Conservation (phyloP, 2,888 invertebrate genomes). For the Apamea sordens region DNA sequence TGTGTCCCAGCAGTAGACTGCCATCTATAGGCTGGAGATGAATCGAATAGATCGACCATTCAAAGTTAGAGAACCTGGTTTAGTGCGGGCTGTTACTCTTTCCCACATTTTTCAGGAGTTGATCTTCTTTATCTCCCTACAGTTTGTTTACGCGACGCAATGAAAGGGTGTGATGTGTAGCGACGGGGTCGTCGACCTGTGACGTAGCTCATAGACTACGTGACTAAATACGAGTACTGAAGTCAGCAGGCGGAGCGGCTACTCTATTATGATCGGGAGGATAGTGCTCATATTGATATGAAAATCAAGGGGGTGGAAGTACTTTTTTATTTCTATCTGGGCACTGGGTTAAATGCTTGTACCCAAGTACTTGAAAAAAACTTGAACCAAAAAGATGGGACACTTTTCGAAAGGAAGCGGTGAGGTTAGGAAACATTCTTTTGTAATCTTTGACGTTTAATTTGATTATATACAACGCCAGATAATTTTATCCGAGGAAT, state of each 20-base stretch:
- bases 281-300: neutral
- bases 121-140: constrained; percentile 25
- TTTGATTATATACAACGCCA: neutral
- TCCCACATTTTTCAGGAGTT: neutral
- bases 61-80: neutral
- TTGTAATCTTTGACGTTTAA: neutral
- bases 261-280: constrained; percentile 9
- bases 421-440: neutral
- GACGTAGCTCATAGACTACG: constrained; percentile 46
- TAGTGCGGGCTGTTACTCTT: neutral
- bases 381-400: neutral
- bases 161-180: constrained; percentile 54
- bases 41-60: neutral
- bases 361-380: neutral
- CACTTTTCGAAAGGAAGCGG: neutral
- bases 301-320: neutral
- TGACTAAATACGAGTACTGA: constrained; percentile 30
- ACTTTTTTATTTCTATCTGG: neutral
- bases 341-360: neutral
- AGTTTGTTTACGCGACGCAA: constrained; percentile 24
- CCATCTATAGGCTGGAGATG: neutral
- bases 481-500: no score
- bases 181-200: constrained; percentile 52
- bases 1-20: neutral
- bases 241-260: constrained; percentile 19